Conservation (phyloP, 2,888 invertebrate species). For the Drosophila anomelani region DNA sequence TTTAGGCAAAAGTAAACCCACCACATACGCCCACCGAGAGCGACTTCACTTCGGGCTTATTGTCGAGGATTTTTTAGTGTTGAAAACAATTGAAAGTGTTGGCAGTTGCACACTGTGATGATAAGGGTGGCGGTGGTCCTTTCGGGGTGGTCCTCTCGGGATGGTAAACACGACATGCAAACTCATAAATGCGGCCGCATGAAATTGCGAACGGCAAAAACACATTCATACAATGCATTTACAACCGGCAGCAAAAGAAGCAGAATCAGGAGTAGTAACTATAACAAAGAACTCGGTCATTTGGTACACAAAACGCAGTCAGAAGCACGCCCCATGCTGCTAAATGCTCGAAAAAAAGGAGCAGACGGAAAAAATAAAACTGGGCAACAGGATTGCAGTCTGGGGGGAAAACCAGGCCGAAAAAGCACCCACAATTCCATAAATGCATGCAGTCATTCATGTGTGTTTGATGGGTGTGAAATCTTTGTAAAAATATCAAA, state of each 20-base stretch:
- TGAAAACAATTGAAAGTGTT: constrained; percentile 61
- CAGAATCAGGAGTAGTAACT: constrained; percentile 33
- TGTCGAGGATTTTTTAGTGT: constrained; percentile 40
- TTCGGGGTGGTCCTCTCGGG: not conserved
- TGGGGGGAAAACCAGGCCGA: constrained; percentile 43
- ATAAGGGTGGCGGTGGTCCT: constrained; percentile 5
- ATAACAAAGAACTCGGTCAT: constrained; percentile 70
- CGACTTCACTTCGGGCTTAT: constrained; percentile 39
- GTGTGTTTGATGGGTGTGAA: constrained; percentile 24
- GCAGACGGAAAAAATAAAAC: constrained; percentile 26
- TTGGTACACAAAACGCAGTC: constrained; percentile 61
- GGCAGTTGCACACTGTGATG: constrained; percentile 39
- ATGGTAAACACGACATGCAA: constrained; percentile 34
- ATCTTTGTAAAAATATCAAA: constrained; percentile 26
- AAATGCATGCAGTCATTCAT: constrained; percentile 1
- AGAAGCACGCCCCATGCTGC: constrained; percentile 55
- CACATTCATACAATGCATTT: constrained; percentile 36
- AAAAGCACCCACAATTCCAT: constrained; percentile 22
- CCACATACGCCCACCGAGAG: constrained; percentile 6
- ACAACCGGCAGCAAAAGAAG: constrained; percentile 26
- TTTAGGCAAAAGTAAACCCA: constrained; percentile 18
- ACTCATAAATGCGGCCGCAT: constrained; percentile 46
- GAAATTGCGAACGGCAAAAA: constrained; percentile 38
- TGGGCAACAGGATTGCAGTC: constrained; percentile 10
- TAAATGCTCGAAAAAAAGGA: constrained; percentile 54